Conservation (phyloP, 2,888 invertebrate genomes). For the Protophormia terraenovae region DNA sequence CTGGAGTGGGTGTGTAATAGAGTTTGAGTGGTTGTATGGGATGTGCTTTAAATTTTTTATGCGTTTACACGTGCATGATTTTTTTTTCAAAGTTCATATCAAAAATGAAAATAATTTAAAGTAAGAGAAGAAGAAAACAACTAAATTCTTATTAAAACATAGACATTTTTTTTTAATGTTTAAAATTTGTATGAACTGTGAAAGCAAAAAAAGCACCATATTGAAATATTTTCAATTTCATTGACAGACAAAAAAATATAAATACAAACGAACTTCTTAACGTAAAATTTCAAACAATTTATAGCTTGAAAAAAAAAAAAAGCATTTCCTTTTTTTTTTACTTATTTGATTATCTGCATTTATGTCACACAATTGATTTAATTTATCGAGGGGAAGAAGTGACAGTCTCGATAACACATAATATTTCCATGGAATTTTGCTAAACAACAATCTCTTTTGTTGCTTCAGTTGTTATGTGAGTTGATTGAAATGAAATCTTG, state of each 20-base stretch:
- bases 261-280: not conserved
- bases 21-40: not conserved
- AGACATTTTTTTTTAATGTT: constrained; percentile 7
- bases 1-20: too few relatives aligned
- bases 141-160: not conserved
- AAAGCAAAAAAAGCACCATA: not conserved
- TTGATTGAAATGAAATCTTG: not conserved
- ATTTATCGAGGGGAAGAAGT: constrained; percentile 3
- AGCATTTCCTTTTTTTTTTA: too few relatives aligned
- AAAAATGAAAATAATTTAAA: not conserved
- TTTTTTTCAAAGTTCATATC: not conserved
- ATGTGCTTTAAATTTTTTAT: not conserved
- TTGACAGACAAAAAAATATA: not conserved
- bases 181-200: not conserved
- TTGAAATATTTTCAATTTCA: constrained; percentile 3
- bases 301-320: not conserved
- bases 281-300: not conserved
- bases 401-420: too few relatives aligned
- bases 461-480: not conserved
- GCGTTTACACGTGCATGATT: constrained; percentile 5
- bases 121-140: not conserved
- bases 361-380: constrained; percentile 33
- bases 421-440: not conserved
- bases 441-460: not conserved
- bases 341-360: constrained; percentile 8